phyloP scores from a whole-genome alignment of 1,140 invertebrate genomes.

The Radopholus similis region DNA sequence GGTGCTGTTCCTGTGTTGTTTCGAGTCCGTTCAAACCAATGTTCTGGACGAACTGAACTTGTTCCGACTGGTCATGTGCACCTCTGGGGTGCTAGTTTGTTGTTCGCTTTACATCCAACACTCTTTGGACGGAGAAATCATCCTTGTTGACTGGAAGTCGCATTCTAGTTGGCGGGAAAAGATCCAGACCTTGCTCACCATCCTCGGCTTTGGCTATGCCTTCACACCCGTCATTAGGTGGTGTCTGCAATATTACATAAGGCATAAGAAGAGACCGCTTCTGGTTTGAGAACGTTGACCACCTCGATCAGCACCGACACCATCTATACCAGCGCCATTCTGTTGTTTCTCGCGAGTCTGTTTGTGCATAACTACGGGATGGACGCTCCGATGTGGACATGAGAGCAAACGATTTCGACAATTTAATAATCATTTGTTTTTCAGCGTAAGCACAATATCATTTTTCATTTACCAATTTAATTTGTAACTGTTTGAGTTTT shows the following conservation, averaged over 20 bases:
- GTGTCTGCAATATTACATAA: too few relatives aligned
- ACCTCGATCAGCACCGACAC: slow-evolving; percentile 93
- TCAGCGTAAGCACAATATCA: too few relatives aligned
- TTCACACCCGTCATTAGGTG: slow-evolving; percentile 57
- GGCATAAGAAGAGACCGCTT: not conserved
- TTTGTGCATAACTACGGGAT: slow-evolving; percentile 86
- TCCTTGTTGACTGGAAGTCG: too few relatives aligned
- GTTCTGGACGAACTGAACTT: not conserved
- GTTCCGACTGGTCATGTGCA: not conserved
- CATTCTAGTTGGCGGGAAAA: slow-evolving; percentile 19
- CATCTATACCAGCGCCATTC: slow-evolving; percentile 82
- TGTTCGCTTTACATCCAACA: too few relatives aligned
- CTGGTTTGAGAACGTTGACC: slow-evolving; percentile 75
- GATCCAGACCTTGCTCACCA: slow-evolving; percentile 35
- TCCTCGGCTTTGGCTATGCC: slow-evolving; percentile 49
- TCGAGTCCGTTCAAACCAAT: slow-evolving; percentile 59
- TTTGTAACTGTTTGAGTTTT: too few relatives aligned
- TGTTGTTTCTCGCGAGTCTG: slow-evolving; percentile 81
- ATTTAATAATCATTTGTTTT: too few relatives aligned
- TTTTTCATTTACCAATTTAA: too few relatives aligned
- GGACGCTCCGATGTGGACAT: slow-evolving; percentile 71
- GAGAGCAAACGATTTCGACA: too few relatives aligned
- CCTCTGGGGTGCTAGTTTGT: not conserved
- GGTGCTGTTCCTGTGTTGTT: slow-evolving; percentile 66
- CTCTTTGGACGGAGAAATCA: too few relatives aligned